These are phyloP conservation scores for Galendromus occidentalis DNA, from an alignment of 1,140 invertebrate genomes.

Conservation along the genomic window DNA sequence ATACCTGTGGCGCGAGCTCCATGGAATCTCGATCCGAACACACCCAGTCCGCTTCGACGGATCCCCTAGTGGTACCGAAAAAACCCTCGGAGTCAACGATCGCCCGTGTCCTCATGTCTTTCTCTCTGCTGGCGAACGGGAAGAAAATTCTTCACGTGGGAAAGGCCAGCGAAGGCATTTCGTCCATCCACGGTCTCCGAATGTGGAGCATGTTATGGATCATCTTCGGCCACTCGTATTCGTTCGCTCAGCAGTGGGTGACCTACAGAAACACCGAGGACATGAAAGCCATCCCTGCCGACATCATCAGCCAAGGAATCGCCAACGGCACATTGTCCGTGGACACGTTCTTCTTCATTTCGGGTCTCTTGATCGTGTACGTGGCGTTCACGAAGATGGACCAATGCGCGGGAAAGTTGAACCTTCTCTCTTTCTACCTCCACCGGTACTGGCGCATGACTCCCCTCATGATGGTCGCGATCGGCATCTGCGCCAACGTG, in stretches of 20 bases:
- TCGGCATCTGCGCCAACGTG: conserved; percentile 19
- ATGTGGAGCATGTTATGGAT: conserved; percentile 22
- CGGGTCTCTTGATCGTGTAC: conserved; percentile 19
- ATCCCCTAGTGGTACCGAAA: neutral
- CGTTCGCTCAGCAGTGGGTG: conserved; percentile 19
- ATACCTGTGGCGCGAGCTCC: conserved; percentile 16
- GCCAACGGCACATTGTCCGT: conserved; percentile 23
- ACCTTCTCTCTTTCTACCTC: conserved; percentile 17
- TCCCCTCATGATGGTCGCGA: conserved; percentile 21
- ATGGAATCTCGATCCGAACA: neutral
- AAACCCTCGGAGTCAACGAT: neutral
- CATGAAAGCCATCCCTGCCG: conserved; percentile 12
- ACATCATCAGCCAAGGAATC: conserved; percentile 19
- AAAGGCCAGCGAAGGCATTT: conserved; percentile 14
- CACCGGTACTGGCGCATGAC: conserved; percentile 22
- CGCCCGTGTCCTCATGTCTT: neutral
- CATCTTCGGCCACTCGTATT: conserved; percentile 21
- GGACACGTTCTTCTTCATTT: conserved; percentile 21
- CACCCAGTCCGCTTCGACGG: neutral
- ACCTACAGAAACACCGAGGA: conserved; percentile 17
- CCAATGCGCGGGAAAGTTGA: conserved; percentile 14
- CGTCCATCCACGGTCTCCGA: conserved; percentile 19
- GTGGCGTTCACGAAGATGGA: conserved; percentile 15
- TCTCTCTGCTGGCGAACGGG: neutral
- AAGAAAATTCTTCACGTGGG: neutral